These are phyloP conservation scores for Rhopalosiphum maidis DNA, from an alignment of 1,140 invertebrate species.

Conservation along the genomic window DNA sequence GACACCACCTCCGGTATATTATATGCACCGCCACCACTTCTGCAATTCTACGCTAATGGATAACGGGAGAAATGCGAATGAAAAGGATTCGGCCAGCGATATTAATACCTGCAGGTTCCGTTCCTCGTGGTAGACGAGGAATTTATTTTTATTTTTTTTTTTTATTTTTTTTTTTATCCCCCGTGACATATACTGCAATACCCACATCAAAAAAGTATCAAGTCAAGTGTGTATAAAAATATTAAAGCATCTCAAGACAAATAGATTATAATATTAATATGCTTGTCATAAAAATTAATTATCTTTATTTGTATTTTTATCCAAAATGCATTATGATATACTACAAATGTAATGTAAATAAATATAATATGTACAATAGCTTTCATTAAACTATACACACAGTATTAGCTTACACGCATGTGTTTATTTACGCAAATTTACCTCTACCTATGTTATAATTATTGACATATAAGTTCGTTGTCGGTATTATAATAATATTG, in stretches of 20 bases:
- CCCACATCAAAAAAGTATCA: background rate
- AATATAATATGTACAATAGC: too few species aligned
- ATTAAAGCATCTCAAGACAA: background rate
- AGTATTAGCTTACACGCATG: too few species aligned
- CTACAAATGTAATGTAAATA: background rate
- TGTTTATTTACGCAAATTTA: too few species aligned
- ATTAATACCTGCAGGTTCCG: background rate
- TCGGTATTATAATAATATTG: too few species aligned
- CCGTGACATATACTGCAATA: background rate
- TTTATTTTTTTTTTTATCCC: background rate
- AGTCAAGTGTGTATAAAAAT: background rate
- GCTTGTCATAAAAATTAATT: background rate
- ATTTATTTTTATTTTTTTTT: background rate
- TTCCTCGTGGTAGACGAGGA: background rate
- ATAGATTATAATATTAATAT: background rate
- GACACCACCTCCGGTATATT: background rate
- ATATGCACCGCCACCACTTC: background rate
- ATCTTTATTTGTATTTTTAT: background rate
- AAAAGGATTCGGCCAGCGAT: constrained; percentile 2
- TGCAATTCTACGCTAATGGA: background rate
- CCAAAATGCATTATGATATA: background rate
- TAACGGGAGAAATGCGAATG: background rate
- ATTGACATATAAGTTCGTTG: too few species aligned
- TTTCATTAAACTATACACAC: too few species aligned
- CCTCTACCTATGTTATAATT: too few species aligned